Percentiles rank a stretch among this genome's conserved stretches.
phyloP scores from a whole-genome alignment of 2,888 invertebrate species.

The Thymelicus lineola region DNA sequence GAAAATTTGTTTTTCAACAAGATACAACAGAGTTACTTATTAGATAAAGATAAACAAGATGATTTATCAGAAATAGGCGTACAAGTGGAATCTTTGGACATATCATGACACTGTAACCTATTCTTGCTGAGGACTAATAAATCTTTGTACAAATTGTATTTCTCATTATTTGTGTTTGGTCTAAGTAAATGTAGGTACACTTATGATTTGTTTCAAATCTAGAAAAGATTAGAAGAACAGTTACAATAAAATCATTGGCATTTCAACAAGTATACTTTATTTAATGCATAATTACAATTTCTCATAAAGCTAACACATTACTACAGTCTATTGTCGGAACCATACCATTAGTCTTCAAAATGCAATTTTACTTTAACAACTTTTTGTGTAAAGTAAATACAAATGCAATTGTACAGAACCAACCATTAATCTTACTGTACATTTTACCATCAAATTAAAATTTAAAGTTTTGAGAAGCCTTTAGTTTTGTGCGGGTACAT shows the following conservation, averaged over 20 bases:
- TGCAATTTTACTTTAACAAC: constrained; percentile 71
- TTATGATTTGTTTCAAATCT: no score
- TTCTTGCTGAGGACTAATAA: background rate
- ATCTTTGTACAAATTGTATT: background rate
- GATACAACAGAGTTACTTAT: constrained; percentile 51
- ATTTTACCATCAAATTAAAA: constrained; percentile 48
- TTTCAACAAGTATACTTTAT: constrained; percentile 78
- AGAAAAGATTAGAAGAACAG: background rate
- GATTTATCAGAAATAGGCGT: constrained; percentile 6
- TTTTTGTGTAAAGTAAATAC: constrained; percentile 60
- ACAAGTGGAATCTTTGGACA: background rate
- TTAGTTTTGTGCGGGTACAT: constrained; percentile 87
- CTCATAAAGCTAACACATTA: constrained; percentile 73
- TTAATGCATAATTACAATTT: constrained; percentile 75
- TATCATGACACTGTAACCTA: background rate
- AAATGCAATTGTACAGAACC: constrained; percentile 69
- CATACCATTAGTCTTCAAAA: constrained; percentile 70
- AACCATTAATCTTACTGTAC: constrained; percentile 59
- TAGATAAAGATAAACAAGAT: constrained; percentile 50
- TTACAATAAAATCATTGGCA: constrained; percentile 46
- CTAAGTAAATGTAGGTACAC: no score
- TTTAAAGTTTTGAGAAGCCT: constrained; percentile 24
- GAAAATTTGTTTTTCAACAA: constrained; percentile 75
- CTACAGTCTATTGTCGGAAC: constrained; percentile 76
- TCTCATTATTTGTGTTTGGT: no score